phyloP scores from a whole-genome alignment of 1,140 invertebrate genomes.

The Drosophila watanabei region DNA sequence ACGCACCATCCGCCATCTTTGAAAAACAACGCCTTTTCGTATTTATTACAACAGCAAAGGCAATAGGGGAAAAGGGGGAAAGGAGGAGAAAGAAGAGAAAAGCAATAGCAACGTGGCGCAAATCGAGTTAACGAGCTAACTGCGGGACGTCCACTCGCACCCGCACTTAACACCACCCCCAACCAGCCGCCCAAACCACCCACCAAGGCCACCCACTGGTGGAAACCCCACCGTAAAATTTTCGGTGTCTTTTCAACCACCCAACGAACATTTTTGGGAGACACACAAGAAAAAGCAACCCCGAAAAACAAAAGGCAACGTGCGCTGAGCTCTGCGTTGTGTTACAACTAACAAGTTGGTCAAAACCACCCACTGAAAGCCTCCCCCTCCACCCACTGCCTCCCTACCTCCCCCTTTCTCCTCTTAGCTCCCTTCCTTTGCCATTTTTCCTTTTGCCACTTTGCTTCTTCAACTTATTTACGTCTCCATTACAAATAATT shows the following conservation, averaged over 20 bases:
- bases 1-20: constrained; percentile 66
- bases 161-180: constrained; percentile 18
- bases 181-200: no score
- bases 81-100: background rate
- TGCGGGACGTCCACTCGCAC: constrained; percentile 57
- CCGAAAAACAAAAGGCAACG: constrained; percentile 55
- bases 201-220: constrained; percentile 8
- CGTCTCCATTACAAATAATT: constrained; percentile 86
- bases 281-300: constrained; percentile 59
- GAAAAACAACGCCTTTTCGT: constrained; percentile 74
- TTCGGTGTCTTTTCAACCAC: constrained; percentile 30
- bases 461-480: constrained; percentile 83
- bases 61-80: background rate
- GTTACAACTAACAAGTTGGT: constrained; percentile 76
- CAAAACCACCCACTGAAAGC: constrained; percentile 16
- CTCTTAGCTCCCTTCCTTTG: constrained; percentile 21
- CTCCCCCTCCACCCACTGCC: background rate
- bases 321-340: constrained; percentile 44
- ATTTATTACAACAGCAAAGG: constrained; percentile 67
- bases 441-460: constrained; percentile 77
- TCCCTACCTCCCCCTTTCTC: background rate
- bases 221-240: constrained; percentile 33
- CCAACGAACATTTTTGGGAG: constrained; percentile 28
- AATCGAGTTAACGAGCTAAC: constrained; percentile 83
- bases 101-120: constrained; percentile 48